Percentiles rank a stretch among this genome's conserved stretches.
phyloP scores from a whole-genome alignment of 2,888 invertebrate genomes.

The Polia nebulosa region DNA sequence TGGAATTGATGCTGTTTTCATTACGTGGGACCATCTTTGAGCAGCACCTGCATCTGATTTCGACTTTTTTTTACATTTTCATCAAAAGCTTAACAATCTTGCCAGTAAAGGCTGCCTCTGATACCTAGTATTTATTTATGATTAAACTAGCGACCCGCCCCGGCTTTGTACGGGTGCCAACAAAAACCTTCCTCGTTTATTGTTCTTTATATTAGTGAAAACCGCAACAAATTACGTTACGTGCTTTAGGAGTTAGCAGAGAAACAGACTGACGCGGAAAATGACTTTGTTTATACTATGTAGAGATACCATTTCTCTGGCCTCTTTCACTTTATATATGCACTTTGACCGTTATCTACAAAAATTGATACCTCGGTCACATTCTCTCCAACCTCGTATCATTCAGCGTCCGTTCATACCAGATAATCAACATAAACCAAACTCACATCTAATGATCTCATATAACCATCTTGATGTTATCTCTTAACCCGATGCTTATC shows the following conservation, averaged over 20 bases:
- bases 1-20: background rate
- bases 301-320: background rate
- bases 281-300: too few species aligned
- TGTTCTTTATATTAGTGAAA: too few species aligned
- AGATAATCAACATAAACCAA: constrained; percentile 3
- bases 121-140: background rate
- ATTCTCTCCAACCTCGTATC: background rate
- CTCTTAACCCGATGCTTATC: constrained; percentile 29
- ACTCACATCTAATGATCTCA: constrained; percentile 25
- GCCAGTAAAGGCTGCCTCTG: background rate
- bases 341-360: background rate
- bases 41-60: background rate
- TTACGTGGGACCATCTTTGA: background rate
- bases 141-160: too few species aligned
- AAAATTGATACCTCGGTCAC: background rate
- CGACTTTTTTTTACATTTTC: too few species aligned
- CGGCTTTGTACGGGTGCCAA: too few species aligned
- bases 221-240: too few species aligned
- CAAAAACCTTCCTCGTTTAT: too few species aligned
- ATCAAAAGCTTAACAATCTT: background rate
- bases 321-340: background rate
- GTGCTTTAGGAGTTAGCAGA: too few species aligned
- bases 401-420: background rate
- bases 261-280: too few species aligned
- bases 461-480: constrained; percentile 48